Evolutionary conservation across 2,888 invertebrate genomes (phyloP), one percentile per base, ranked within the genome.

Genomic region (Pegoplata infirma): DNA sequence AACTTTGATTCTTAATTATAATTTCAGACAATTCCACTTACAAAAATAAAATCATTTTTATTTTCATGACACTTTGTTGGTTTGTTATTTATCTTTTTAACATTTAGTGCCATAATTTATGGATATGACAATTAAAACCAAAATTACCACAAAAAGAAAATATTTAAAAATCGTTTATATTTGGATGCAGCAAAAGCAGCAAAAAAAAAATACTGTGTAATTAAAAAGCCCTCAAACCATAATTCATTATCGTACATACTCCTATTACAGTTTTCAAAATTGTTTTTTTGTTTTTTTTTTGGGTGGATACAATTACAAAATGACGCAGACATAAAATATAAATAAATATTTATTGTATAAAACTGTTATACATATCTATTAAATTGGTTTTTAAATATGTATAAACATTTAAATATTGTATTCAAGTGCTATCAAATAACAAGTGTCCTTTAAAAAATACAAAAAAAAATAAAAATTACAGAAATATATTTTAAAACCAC

Each of bases 401-500:
- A n/a, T n/a, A 40, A n/a, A n/a, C n/a, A 40, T n/a, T 51, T 63
- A 63, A 21, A 55, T 61, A 49, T 28, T n/a, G n/a, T 47, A 63
- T 63, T 59, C 19, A 67, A 59, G 53, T 23, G 59, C 47, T 44
- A 68, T 63, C 56, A 47, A 44, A 75, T 61, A 63, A 44, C 56
- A 75, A 49, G 47, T 21, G 67, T 55, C 59, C 61, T 71, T n/a
- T 64, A 40, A 10, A 6, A 32, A 32, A 28, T 5, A 28, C 5
- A 28, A 28, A 28, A 28, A 4, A 32, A 32, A 32, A n/a, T n/a
- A n/a, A n/a, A 32, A 32, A 32, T 4, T 10, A 32, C 53, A 46
- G 53, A 32, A 63, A 63, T n/a, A 72, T 55, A 72, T 55, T 55
- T 47, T 32, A 49, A 56, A 64, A 58, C 72, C 72, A 16, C 72